A percentile compares a stretch with the other conserved stretches of the same genome.
Evolutionary conservation across 1,140 invertebrate genomes (phyloP).

Genomic region (Lepidurus packardi): DNA sequence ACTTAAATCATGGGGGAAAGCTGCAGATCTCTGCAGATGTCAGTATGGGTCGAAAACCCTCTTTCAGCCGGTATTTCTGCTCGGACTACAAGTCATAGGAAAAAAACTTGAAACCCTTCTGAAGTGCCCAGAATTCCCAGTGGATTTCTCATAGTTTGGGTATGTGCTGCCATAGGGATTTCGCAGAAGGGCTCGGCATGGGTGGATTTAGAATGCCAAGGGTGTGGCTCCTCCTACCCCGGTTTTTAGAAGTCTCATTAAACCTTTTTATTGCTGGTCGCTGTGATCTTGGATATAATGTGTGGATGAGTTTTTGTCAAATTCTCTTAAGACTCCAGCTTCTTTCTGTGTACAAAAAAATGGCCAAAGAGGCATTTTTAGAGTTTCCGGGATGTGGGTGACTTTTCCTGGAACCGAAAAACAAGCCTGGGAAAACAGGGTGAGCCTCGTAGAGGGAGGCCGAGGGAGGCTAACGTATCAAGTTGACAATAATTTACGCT

Average conservation of each 20-base stretch:
- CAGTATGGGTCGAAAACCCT: no score
- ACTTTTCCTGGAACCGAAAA: not conserved
- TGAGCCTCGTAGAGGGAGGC: not conserved
- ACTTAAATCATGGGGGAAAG: no score
- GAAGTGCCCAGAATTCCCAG: not conserved
- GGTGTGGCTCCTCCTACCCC: not conserved
- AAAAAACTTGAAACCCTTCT: not conserved
- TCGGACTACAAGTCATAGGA: not conserved
- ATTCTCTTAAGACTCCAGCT: not conserved
- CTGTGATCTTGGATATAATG: not conserved
- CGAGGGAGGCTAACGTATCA: not conserved
- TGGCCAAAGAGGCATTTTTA: not conserved
- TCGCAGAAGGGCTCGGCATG: not conserved
- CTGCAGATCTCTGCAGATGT: no score
- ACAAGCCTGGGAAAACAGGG: not conserved
- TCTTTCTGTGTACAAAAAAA: not conserved
- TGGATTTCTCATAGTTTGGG: not conserved
- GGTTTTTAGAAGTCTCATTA: not conserved
- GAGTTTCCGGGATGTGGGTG: not conserved
- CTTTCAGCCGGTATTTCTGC: not conserved
- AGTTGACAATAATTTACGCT: constrained; percentile 22
- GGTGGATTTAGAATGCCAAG: not conserved
- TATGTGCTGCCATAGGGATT: not conserved
- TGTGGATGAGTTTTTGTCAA: not conserved
- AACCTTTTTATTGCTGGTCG: not conserved